A percentile compares a stretch with the other conserved stretches of the same genome.
These are phyloP conservation scores for Calliopsis andreniformis DNA, from an alignment of 1,140 invertebrate species.

Conservation along the genomic window DNA sequence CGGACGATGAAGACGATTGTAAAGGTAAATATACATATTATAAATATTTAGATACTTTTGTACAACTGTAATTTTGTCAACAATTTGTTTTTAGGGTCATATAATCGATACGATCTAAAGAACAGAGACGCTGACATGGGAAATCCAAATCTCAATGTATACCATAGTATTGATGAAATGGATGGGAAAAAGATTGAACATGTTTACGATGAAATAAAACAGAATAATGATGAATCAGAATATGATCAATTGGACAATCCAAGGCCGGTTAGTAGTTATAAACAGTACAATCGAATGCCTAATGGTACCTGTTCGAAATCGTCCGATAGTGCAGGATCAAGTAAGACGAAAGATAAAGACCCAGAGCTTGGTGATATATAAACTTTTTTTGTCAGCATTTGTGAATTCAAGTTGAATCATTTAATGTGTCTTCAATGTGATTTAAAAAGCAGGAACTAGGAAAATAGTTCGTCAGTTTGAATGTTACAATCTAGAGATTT, in stretches of 20 bases:
- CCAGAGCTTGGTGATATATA: slow-evolving; percentile 63
- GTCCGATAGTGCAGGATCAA: slow-evolving; percentile 61
- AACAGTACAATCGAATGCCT: slow-evolving; percentile 91
- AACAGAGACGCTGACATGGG: slow-evolving; percentile 91
- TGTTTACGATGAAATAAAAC: slow-evolving; percentile 95
- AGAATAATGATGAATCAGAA: slow-evolving; percentile 88
- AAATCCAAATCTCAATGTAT: slow-evolving; percentile 91
- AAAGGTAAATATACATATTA: slow-evolving; percentile 78
- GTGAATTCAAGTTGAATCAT: background rate
- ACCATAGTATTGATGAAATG: slow-evolving; percentile 89
- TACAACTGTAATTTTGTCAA: too few relatives aligned
- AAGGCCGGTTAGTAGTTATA: slow-evolving; percentile 86
- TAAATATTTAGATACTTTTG: background rate
- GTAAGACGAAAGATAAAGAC: slow-evolving; percentile 64
- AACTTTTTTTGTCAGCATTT: background rate
- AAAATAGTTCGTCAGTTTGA: background rate
- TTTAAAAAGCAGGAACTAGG: background rate
- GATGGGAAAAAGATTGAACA: slow-evolving; percentile 89
- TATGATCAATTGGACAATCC: slow-evolving; percentile 95
- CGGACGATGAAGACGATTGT: slow-evolving; percentile 80
- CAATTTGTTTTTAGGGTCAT: background rate
- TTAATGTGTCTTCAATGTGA: background rate
- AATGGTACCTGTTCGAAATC: slow-evolving; percentile 80
- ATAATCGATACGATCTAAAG: slow-evolving; percentile 84
- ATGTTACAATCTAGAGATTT: background rate